A percentile compares a stretch with the other conserved stretches of the same genome.
phyloP scores from a whole-genome alignment of 2,797 vertebrate genomes.

The Discoglossus pictus region DNA sequence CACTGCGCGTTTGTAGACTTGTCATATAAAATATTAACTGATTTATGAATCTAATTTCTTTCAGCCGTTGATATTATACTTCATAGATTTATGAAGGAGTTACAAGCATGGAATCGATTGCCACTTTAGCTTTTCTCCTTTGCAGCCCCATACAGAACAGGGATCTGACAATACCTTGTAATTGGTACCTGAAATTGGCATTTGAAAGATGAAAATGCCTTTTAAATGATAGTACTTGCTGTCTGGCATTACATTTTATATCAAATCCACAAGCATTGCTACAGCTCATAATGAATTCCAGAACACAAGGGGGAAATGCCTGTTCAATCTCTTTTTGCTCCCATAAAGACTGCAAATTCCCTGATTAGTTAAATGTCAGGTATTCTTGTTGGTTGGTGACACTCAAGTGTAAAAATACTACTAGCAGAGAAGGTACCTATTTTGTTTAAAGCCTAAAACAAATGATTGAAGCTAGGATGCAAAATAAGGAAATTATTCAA shows the following conservation, averaged over 20 bases:
- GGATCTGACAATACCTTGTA: slow-evolving; percentile 47
- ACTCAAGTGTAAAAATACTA: slow-evolving; percentile 19
- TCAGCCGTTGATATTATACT: slow-evolving; percentile 46
- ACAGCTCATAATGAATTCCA: slow-evolving; percentile 38
- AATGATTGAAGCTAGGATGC: no score
- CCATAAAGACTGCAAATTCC: slow-evolving; percentile 14
- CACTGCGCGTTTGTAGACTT: slow-evolving; percentile 46
- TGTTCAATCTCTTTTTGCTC: slow-evolving; percentile 32
- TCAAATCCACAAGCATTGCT: slow-evolving; percentile 41
- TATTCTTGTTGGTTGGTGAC: slow-evolving; percentile 22
- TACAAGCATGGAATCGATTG: slow-evolving; percentile 52
- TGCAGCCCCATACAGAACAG: slow-evolving; percentile 36
- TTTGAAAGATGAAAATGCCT: slow-evolving; percentile 49
- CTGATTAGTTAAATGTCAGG: slow-evolving; percentile 46
- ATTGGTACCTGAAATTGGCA: slow-evolving; percentile 46
- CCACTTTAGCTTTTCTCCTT: slow-evolving; percentile 45
- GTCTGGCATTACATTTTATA: slow-evolving; percentile 42
- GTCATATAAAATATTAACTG: slow-evolving; percentile 53
- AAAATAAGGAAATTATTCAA: no score
- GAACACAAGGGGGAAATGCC: slow-evolving; percentile 30
- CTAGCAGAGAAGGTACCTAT: background rate
- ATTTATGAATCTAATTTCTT: slow-evolving; percentile 50
- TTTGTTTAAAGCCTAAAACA: no score
- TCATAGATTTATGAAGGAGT: slow-evolving; percentile 51
- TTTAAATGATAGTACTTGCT: slow-evolving; percentile 45